A percentile compares a stretch with the other conserved stretches of the same genome.
phyloP scores from a whole-genome alignment of 2,888 invertebrate species.

The Euzophera pinguis region DNA sequence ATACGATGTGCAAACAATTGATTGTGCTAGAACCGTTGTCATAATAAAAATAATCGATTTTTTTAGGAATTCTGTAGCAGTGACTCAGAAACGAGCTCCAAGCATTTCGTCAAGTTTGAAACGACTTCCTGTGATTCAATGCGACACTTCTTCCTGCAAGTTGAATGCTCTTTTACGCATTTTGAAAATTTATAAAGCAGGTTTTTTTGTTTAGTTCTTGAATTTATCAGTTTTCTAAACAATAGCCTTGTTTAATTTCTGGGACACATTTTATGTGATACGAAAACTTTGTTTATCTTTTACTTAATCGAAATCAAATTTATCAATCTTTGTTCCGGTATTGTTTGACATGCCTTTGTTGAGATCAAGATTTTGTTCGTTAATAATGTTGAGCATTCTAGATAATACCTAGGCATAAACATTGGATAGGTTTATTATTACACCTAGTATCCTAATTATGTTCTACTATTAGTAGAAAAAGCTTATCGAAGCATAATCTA shows the following conservation, averaged over 20 bases:
- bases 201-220: neutral
- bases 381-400: too few species aligned
- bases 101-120: slow-evolving; percentile 23
- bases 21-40: neutral
- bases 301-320: neutral
- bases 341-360: neutral
- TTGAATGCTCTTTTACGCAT: slow-evolving; percentile 1
- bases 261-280: neutral
- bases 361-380: too few species aligned
- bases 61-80: slow-evolving; percentile 21
- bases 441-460: too few species aligned
- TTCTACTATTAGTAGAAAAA: too few species aligned
- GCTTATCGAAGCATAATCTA: too few species aligned
- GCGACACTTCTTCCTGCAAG: slow-evolving; percentile 20
- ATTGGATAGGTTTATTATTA: too few species aligned
- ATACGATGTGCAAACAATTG: neutral
- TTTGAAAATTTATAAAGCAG: neutral
- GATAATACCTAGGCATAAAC: too few species aligned
- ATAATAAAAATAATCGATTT: slow-evolving; percentile 18
- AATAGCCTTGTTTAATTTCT: neutral
- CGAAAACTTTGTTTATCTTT: neutral
- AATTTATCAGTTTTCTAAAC: neutral
- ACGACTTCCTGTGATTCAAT: slow-evolving; percentile 38
- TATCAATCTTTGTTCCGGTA: slow-evolving; percentile 1
- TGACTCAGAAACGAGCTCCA: slow-evolving; percentile 30